These are phyloP conservation scores for Struthio camelus DNA, from an alignment of 2,113 vertebrate genomes.

Conservation along the genomic window DNA sequence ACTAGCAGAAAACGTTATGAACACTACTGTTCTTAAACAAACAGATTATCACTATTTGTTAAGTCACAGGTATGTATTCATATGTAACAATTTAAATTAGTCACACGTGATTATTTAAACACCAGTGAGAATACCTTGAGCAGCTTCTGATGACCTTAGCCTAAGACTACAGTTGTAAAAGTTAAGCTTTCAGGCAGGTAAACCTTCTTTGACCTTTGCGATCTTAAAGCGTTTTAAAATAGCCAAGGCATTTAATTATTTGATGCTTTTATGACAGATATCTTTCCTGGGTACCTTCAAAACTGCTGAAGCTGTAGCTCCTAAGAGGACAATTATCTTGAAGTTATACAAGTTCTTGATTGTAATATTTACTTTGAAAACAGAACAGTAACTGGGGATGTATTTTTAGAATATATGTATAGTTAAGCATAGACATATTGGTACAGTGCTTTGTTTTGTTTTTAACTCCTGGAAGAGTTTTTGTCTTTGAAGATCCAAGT, in stretches of 20 bases:
- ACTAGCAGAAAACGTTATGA: background rate
- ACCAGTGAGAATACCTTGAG: background rate
- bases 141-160: background rate
- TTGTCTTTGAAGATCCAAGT: background rate
- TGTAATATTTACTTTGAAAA: background rate
- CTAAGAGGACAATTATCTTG: background rate
- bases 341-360: background rate
- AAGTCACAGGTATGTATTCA: background rate
- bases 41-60: background rate
- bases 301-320: background rate
- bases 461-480: background rate
- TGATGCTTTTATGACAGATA: background rate
- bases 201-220: background rate
- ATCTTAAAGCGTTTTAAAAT: background rate
- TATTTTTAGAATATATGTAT: background rate
- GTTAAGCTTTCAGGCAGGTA: background rate
- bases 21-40: background rate
- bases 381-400: background rate
- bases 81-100: background rate
- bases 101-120: background rate
- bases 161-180: background rate
- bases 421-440: background rate
- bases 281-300: background rate
- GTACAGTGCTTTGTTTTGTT: background rate
- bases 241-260: background rate